A percentile compares a stretch with the other conserved stretches of the same genome.
Conservation (phyloP, 1,140 invertebrate genomes). For the Nasonia longicornis region DNA sequence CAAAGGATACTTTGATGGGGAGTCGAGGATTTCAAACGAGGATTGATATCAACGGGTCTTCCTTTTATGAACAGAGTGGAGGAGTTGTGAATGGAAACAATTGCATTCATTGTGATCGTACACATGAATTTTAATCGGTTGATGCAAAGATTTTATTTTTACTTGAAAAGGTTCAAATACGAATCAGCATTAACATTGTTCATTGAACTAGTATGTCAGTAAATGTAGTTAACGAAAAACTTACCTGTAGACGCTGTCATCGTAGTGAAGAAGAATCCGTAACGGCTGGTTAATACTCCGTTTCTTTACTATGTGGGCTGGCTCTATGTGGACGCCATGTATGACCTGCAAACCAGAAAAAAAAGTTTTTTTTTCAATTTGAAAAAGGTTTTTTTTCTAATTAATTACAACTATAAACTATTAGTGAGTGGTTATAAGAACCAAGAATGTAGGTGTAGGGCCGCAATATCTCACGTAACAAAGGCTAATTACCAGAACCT, state of each 20-base stretch:
- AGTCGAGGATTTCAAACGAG: background rate
- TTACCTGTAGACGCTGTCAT: constrained; percentile 89
- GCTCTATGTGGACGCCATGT: constrained; percentile 85
- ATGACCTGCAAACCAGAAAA: constrained; percentile 75
- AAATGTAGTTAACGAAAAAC: constrained; percentile 48
- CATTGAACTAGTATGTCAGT: background rate
- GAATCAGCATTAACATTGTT: too few species aligned
- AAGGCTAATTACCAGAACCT: background rate
- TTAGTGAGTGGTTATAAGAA: too few species aligned
- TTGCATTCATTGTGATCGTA: too few species aligned
- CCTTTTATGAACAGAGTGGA: background rate
- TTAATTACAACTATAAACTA: too few species aligned
- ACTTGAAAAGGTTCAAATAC: too few species aligned
- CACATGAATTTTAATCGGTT: too few species aligned
- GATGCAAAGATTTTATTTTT: too few species aligned
- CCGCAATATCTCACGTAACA: background rate
- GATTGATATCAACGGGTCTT: background rate
- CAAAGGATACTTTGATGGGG: background rate
- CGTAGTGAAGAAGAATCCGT: constrained; percentile 90
- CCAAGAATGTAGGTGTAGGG: too few species aligned
- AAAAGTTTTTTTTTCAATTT: background rate
- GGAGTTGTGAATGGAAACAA: background rate
- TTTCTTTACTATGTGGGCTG: constrained; percentile 82
- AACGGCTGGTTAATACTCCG: constrained; percentile 87
- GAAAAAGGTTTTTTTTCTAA: background rate